phyloP scores from a whole-genome alignment of 2,113 vertebrate genomes.

The Pipa parva region DNA sequence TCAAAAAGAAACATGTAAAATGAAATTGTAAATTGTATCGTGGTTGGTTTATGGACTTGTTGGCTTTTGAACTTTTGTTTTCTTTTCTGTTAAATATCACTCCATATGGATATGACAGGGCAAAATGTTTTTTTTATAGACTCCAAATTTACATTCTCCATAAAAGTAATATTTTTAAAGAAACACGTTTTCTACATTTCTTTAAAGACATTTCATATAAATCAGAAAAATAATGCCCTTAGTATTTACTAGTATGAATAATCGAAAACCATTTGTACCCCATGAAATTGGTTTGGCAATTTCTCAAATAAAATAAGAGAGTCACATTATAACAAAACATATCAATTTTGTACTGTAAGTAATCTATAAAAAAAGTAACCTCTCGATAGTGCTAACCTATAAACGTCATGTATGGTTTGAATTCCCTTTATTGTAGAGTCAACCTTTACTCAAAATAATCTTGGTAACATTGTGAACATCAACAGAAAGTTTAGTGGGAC shows the following conservation, averaged over 20 bases:
- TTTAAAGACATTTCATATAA: no score
- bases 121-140: background rate
- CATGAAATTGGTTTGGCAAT: slow-evolving; percentile 35
- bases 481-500: slow-evolving; percentile 61
- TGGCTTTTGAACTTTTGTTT: no score
- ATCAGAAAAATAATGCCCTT: background rate
- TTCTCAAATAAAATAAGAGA: slow-evolving; percentile 22
- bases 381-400: slow-evolving; percentile 33
- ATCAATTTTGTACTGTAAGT: slow-evolving; percentile 36
- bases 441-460: slow-evolving; percentile 49
- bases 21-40: no score
- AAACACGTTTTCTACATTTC: no score
- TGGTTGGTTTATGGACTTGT: no score
- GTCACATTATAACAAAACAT: slow-evolving; percentile 21
- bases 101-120: no score
- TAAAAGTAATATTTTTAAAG: no score
- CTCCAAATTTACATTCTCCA: no score
- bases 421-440: slow-evolving; percentile 47
- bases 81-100: no score
- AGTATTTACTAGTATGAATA: slow-evolving; percentile 33
- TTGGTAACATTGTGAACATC: slow-evolving; percentile 55
- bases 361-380: slow-evolving; percentile 41
- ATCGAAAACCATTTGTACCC: slow-evolving; percentile 31
- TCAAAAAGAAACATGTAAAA: no score
- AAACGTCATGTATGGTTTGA: slow-evolving; percentile 45